phyloP scores from a whole-genome alignment of 2,888 invertebrate species.

The Chrysolina oricalcia region DNA sequence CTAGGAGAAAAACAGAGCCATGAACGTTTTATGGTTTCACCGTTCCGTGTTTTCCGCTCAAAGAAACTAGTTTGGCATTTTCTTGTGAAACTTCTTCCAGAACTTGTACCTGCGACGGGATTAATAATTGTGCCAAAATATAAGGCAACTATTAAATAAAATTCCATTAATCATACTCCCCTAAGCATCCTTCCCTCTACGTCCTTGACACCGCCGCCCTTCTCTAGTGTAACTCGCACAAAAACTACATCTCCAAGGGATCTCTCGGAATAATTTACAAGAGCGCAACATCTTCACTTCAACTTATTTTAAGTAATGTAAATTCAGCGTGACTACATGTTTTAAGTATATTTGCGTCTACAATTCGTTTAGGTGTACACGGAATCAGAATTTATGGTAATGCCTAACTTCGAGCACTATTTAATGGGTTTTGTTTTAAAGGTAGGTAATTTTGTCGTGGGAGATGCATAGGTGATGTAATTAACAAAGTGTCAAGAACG shows the following conservation, averaged over 20 bases:
- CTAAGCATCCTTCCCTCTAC: not conserved
- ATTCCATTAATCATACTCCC: slow-evolving; percentile 8
- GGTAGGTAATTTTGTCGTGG: slow-evolving; percentile 36
- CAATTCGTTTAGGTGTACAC: slow-evolving; percentile 38
- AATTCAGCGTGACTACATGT: slow-evolving; percentile 54
- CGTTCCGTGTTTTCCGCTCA: too few relatives aligned
- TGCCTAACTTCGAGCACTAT: slow-evolving; percentile 29
- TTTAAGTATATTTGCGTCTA: slow-evolving; percentile 51
- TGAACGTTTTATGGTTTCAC: too few relatives aligned
- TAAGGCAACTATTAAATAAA: too few relatives aligned
- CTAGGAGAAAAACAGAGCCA: too few relatives aligned
- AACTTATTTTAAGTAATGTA: slow-evolving; percentile 53
- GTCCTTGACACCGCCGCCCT: slow-evolving; percentile 15
- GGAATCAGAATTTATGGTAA: slow-evolving; percentile 45
- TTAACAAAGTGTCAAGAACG: slow-evolving; percentile 18
- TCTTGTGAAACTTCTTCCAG: too few relatives aligned
- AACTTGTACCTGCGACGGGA: too few relatives aligned
- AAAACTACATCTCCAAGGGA: slow-evolving; percentile 39
- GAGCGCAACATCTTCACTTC: slow-evolving; percentile 51
- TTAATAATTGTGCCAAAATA: too few relatives aligned
- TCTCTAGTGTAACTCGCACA: not conserved
- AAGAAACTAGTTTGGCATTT: too few relatives aligned
- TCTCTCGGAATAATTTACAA: slow-evolving; percentile 49
- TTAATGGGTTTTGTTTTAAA: slow-evolving; percentile 37
- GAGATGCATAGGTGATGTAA: slow-evolving; percentile 21